Evolutionary conservation across 23 tunicate genomes (phyloP).

Genomic region (Trididemnum clinides): DNA sequence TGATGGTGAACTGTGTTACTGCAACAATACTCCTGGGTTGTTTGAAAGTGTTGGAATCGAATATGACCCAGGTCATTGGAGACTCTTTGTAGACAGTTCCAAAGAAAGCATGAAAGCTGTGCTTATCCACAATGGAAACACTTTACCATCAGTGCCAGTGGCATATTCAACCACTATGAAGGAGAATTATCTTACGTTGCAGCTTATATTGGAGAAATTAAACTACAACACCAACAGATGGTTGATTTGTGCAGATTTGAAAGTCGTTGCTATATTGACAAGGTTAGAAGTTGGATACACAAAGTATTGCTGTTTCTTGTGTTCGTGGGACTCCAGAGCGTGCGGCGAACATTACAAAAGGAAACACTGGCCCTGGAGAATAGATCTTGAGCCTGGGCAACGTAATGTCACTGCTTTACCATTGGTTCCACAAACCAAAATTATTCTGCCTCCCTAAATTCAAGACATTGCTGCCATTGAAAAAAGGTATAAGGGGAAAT

Average conservation of each 20-base stretch:
- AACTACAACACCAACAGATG: not conserved
- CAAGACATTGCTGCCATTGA: too few relatives aligned
- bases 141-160: not conserved
- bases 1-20: constrained; percentile 10
- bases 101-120: too few relatives aligned
- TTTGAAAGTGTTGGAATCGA: not conserved
- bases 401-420: not conserved
- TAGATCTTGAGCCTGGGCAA: not conserved
- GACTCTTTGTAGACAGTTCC: constrained; percentile 3
- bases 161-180: constrained; percentile 17
- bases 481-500: too few relatives aligned
- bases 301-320: constrained; percentile 17
- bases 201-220: not conserved
- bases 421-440: not conserved
- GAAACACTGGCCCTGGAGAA: not conserved
- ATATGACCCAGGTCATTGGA: constrained; percentile 27
- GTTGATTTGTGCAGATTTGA: constrained; percentile 10
- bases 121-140: not conserved
- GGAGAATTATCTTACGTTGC: not conserved
- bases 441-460: constrained; percentile 11
- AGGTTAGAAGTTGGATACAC: constrained; percentile 9
- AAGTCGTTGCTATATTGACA: not conserved
- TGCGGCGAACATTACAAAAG: not conserved
- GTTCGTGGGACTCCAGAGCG: constrained; percentile 16
- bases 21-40: constrained; percentile 17